Conservation (phyloP, 1,140 invertebrate species). For the Euura lappo region DNA sequence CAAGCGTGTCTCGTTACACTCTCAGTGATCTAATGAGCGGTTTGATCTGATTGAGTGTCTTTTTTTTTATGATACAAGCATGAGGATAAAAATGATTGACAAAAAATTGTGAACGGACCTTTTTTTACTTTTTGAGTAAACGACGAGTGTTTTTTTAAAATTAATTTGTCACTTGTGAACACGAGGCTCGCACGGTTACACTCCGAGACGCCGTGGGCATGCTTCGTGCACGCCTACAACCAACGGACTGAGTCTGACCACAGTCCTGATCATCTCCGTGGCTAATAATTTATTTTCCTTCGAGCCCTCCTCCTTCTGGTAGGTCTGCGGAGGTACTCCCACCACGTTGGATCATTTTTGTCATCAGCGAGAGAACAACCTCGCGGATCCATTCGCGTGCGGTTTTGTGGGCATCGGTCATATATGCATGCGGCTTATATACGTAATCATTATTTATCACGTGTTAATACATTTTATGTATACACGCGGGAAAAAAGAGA, state of each 20-base stretch:
- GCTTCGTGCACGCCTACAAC: constrained; percentile 1
- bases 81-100: too few relatives aligned
- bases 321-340: not conserved
- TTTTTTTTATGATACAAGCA: too few relatives aligned
- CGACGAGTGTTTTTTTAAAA: too few relatives aligned
- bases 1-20: too few relatives aligned
- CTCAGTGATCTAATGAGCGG: too few relatives aligned
- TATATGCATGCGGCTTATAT: not conserved
- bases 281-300: not conserved
- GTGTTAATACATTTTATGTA: not conserved
- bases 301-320: not conserved
- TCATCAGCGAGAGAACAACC: not conserved
- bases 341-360: too few relatives aligned
- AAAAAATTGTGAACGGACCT: too few relatives aligned
- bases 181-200: not conserved
- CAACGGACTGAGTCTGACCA: not conserved
- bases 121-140: too few relatives aligned
- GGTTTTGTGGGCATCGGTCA: not conserved
- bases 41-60: too few relatives aligned
- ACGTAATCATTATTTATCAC: too few relatives aligned
- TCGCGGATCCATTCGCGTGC: not conserved
- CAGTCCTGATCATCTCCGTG: not conserved
- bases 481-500: not conserved
- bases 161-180: too few relatives aligned
- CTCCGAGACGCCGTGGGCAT: not conserved